phyloP scores from a whole-genome alignment of 2,797 vertebrate genomes.

The Sphaeramia orbicularis region DNA sequence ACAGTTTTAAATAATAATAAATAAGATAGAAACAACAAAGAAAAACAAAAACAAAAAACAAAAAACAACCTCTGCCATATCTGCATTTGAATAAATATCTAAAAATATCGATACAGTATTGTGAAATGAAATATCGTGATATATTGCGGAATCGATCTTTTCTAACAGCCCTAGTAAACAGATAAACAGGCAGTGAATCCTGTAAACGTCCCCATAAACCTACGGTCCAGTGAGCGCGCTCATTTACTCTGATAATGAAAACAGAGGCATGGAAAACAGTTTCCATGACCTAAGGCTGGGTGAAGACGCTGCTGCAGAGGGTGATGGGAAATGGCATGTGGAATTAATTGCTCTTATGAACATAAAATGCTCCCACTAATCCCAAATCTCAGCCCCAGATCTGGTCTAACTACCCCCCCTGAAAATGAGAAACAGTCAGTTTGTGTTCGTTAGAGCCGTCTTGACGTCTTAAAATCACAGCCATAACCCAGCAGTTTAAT shows the following conservation, averaged over 20 bases:
- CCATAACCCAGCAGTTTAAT: constrained; percentile 11
- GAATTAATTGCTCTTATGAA: constrained; percentile 37
- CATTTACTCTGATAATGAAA: constrained; percentile 58
- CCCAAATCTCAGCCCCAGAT: constrained; percentile 11
- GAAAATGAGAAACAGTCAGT: too few species aligned
- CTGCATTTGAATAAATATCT: too few species aligned
- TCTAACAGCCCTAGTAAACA: too few species aligned
- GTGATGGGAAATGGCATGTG: constrained; percentile 22
- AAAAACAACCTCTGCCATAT: too few species aligned
- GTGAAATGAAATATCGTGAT: too few species aligned
- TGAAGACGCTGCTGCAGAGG: constrained; percentile 2
- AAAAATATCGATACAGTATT: too few species aligned
- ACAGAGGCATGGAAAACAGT: constrained; percentile 35
- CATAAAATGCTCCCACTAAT: constrained; percentile 14
- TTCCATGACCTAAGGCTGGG: constrained; percentile 25
- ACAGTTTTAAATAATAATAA: too few species aligned
- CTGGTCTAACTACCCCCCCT: neutral
- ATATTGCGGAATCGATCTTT: too few species aligned
- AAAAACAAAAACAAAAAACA: too few species aligned
- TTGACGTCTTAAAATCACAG: constrained; percentile 11
- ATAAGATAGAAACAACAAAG: too few species aligned
- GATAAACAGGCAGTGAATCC: constrained; percentile 29
- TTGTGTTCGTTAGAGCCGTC: constrained; percentile 10
- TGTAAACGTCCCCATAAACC: constrained; percentile 43
- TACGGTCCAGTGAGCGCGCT: constrained; percentile 53